Base-by-base conservation (phyloP, 64 coral and sea anemone genomes). In the Exaiptasia diaphana region DNA sequence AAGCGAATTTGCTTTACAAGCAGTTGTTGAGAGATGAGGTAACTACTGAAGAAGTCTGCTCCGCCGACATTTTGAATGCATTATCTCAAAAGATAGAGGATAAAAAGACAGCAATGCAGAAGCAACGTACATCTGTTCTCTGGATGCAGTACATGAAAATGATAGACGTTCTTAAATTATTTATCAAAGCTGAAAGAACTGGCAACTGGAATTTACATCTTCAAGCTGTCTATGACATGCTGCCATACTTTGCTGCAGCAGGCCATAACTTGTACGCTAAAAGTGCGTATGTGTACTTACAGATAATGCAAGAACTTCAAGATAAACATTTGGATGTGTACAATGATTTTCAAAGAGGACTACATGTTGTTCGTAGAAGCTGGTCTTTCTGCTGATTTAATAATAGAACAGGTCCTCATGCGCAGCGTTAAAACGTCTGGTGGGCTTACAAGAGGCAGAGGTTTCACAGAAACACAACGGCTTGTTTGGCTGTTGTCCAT, bases 401-500 rank as follows among this genome's bases (percentile, higher is more conserved):
- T 68, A 18, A 7, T 68, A 28, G 64, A 68, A 8, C 64, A 70
- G 1, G 67, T 70, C n/a, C 49, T 81, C 15, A 67, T 81, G 78
- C 56, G 35, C 13, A 81, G 78, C 60, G 55, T 64, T 35, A 81
- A 67, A 29, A 81, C 57, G 38, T 65, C 33, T 38, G 78, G 78
- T 24, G 78, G 55, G 12, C 41, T 81, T 4, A 67, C 78, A 24
- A 37, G 78, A 43, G 57, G 78, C 18, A 62, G 49, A 48, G 78
- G 78, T 21, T 40, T 81, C 26, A 65, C 78, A 4, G 78, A 81
- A 40, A 64, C 37, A 21, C 78, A 81, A 38, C 78, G 78, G 2
- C 40, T 81, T 38, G 58, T 41, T 24, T 81, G 78, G 57, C 18
- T 81, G 8, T 36, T 80, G 21, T 68, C 64, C 2, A 7, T 31